Base-by-base conservation (phyloP, 2,888 invertebrate genomes). In the Helobdella robusta region DNA sequence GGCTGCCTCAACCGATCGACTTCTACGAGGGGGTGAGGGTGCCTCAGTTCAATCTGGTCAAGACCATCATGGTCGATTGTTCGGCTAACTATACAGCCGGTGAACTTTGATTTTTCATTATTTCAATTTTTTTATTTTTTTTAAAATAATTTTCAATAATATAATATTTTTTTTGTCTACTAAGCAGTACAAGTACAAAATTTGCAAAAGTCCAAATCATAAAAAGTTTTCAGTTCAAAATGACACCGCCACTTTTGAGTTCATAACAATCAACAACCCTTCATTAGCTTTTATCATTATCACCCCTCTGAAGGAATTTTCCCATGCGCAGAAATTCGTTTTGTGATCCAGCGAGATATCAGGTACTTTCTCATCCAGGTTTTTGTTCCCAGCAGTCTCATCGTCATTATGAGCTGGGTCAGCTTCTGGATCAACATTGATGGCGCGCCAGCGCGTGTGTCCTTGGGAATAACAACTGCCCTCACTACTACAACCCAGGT, bases 381-480 rank as follows among this genome's bases (percentile, higher is more conserved):
- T 30, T 62, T 62, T 35, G 62, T 62, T 8, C 62, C 62, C 3
- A 46, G 46, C 32, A 40, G 44, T n/a, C 62, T 62, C 34, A 62
- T 62, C 48, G 62, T 62, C 46, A 62, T 62, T 34, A 46, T 46
- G 46, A 50, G 50, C 35, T 62, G 62, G 62, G 62, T 62, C 4
- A 50, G 50, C 20, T 62, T 62, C 48, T 62, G 62, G 62, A 62
- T 62, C 28, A 35, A 62, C 50, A 62, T 62, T 20, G 62, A 62
- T 30, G 62, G 62, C 25, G 62, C 62, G 11, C 62, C 62, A 20
- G 62, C 62, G n/a, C 23, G 62, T 30, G 62, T 62, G 2, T 62
- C 62, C 34, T 50, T 62, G 18, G 62, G 62, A 4, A n/a, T 62
- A 30, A 62, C 62, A 5, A 46, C 50, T 15, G 62, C 62, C 50